Evolutionary conservation across 2,113 vertebrate species (phyloP).

Genomic region (Falcunculus frontatus): DNA sequence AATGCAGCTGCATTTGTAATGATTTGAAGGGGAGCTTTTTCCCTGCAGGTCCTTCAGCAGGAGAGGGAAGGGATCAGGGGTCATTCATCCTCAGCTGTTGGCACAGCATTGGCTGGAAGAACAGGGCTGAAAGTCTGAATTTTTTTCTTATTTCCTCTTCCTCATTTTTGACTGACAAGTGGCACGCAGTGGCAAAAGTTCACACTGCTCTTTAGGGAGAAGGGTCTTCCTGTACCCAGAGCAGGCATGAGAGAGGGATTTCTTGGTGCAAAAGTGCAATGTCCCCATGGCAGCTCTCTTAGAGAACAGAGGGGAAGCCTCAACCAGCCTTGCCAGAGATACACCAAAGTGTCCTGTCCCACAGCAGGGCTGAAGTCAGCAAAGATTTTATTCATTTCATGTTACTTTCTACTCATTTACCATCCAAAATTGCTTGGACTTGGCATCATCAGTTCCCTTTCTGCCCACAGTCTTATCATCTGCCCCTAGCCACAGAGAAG

Average conservation of each 20-base stretch:
- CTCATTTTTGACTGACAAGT: neutral
- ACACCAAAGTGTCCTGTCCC: neutral
- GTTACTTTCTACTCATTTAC: neutral
- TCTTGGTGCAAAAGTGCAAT: neutral
- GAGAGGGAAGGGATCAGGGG: neutral
- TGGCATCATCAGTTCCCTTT: neutral
- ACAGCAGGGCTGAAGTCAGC: neutral
- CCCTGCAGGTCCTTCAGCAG: neutral
- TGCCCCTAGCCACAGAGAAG: neutral
- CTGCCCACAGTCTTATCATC: neutral
- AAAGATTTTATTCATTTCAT: neutral
- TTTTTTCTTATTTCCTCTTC: neutral
- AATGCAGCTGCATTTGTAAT: neutral
- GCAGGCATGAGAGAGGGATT: neutral
- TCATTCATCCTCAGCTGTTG: neutral
- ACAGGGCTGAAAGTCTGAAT: neutral
- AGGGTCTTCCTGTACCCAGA: neutral
- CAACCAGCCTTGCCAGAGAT: neutral
- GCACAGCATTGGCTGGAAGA: neutral
- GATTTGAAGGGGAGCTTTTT: neutral
- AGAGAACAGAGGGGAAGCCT: neutral
- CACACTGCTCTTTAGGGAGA: neutral
- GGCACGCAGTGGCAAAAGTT: rapidly evolving
- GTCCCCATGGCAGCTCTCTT: neutral
- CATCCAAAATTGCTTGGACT: neutral